Evolutionary conservation across 2,888 invertebrate genomes (phyloP).

Genomic region (Toxonevra muliebris): DNA sequence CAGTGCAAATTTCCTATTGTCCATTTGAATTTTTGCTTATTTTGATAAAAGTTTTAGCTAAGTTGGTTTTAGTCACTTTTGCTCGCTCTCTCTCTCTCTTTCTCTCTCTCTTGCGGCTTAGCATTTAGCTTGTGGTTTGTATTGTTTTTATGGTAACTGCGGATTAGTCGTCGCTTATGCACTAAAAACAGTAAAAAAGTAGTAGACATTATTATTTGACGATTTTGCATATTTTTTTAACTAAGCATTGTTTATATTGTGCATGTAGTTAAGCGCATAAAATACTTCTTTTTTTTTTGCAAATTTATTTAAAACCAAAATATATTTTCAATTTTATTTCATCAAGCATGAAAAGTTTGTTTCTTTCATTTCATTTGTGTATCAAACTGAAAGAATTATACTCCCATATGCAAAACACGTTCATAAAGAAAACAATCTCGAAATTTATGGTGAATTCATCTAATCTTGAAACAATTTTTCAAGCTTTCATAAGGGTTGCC

Average conservation of each 20-base stretch:
- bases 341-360: slow-evolving; percentile 17
- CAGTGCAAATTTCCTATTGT: neutral
- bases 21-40: slow-evolving; percentile 32
- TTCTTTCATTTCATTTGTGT: neutral
- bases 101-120: no score
- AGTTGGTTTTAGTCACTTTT: slow-evolving; percentile 24
- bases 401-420: slow-evolving; percentile 44
- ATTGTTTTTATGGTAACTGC: slow-evolving; percentile 56
- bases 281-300: slow-evolving; percentile 53
- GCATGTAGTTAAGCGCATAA: no score
- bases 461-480: slow-evolving; percentile 55
- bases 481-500: slow-evolving; percentile 38
- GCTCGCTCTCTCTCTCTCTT: slow-evolving; percentile 2
- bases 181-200: no score
- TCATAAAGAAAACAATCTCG: slow-evolving; percentile 41
- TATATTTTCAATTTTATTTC: slow-evolving; percentile 18
- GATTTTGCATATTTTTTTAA: slow-evolving; percentile 4
- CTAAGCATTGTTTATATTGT: no score
- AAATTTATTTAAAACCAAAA: slow-evolving; percentile 52
- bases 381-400: no score
- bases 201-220: neutral
- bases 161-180: slow-evolving; percentile 23
- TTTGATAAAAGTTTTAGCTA: slow-evolving; percentile 28
- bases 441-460: slow-evolving; percentile 47
- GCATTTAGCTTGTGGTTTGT: slow-evolving; percentile 52